Conservation (phyloP, 2,888 invertebrate genomes). For the Melitaea athalia region DNA sequence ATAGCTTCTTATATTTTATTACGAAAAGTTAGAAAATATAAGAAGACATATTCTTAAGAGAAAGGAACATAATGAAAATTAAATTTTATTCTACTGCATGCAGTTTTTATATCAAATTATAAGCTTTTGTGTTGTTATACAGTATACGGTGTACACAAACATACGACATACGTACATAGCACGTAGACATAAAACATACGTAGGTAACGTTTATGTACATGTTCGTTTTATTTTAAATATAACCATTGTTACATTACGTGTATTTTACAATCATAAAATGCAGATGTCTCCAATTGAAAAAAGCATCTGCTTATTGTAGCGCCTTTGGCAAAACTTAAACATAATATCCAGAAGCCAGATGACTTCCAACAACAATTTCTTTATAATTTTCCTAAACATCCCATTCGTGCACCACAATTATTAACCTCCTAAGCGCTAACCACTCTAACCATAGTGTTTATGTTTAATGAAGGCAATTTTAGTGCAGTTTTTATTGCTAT, state of each 20-base stretch:
- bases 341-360: conserved; percentile 21
- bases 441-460: conserved; percentile 48
- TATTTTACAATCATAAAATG: neutral
- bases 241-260: too few species aligned
- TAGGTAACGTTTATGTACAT: too few species aligned
- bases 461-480: conserved; percentile 56
- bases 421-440: conserved; percentile 48
- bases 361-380: conserved; percentile 13
- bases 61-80: too few species aligned
- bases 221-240: too few species aligned
- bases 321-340: conserved; percentile 5
- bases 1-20: too few species aligned
- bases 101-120: too few species aligned
- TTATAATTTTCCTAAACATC: conserved; percentile 26
- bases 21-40: too few species aligned
- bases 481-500: conserved; percentile 51
- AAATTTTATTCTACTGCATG: too few species aligned
- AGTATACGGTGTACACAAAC: neutral
- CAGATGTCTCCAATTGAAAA: neutral
- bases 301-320: neutral
- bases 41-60: too few species aligned
- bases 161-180: too few species aligned
- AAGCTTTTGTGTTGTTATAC: too few species aligned
- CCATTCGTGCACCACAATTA: conserved; percentile 35
- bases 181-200: too few species aligned